Conservation (phyloP, 2,113 vertebrate species). For the Megaceryle maxima region DNA sequence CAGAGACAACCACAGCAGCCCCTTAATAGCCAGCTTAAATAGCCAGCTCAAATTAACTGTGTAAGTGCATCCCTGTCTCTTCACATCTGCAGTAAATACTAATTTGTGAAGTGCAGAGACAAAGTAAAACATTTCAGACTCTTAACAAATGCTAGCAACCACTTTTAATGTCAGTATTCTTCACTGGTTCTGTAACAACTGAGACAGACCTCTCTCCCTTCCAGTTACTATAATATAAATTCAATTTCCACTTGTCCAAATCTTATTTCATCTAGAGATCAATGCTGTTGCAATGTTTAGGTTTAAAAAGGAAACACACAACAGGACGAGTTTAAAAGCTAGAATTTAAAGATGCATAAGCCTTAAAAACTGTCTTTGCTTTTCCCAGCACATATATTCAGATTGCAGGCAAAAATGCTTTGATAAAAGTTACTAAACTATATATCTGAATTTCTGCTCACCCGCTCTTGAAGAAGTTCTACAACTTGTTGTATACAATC, state of each 20-base stretch:
- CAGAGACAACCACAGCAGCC: neutral
- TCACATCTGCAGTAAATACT: neutral
- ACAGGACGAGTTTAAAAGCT: neutral
- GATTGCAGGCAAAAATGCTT: neutral
- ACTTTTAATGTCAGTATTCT: neutral
- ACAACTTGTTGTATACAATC: constrained; percentile 95
- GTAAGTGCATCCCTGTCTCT: neutral
- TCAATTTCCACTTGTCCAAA: neutral
- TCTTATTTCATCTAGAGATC: neutral
- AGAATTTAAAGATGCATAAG: neutral
- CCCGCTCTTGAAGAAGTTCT: constrained; percentile 95
- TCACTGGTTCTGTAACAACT: neutral
- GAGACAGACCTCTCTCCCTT: neutral
- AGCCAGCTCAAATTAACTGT: neutral
- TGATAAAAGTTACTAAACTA: neutral
- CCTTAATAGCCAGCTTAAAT: neutral
- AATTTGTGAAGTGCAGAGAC: neutral
- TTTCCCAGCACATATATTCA: neutral
- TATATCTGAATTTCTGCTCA: constrained; percentile 60
- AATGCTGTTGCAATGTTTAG: neutral
- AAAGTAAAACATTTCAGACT: neutral
- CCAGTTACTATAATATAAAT: neutral
- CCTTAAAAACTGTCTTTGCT: neutral
- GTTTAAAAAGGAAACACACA: neutral
- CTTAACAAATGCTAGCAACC: neutral